These are phyloP conservation scores for Acrocephalus arundinaceus DNA, from an alignment of 2,113 vertebrate species.

Conservation along the genomic window DNA sequence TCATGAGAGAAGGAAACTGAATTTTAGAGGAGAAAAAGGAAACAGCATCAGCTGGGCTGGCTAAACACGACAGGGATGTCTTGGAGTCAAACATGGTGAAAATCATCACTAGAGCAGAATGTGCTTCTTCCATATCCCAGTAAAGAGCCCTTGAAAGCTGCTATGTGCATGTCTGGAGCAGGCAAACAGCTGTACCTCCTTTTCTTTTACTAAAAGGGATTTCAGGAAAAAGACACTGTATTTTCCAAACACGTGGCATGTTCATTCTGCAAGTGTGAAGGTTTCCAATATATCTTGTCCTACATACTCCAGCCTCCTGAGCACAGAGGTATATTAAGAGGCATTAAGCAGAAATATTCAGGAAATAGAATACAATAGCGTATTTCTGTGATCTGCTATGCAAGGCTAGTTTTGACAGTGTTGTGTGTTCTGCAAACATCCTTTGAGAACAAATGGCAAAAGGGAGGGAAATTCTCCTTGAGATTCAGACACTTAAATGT, in stretches of 20 bases:
- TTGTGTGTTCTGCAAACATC: background rate
- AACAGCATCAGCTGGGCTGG: background rate
- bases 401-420: background rate
- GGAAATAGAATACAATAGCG: background rate
- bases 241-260: fast-evolving
- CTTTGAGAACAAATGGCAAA: background rate
- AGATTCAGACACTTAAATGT: background rate
- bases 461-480: background rate
- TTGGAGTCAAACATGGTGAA: background rate
- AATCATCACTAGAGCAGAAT: background rate
- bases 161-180: background rate
- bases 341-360: background rate
- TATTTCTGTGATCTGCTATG: background rate
- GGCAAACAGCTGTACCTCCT: background rate
- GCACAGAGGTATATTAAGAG: background rate
- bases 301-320: background rate
- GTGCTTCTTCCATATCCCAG: background rate
- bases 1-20: background rate
- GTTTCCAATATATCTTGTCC: background rate
- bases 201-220: background rate
- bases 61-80: background rate
- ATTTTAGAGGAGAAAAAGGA: background rate
- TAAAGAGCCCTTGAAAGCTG: background rate
- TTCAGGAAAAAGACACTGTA: background rate
- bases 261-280: background rate